Evolutionary conservation across 2,797 vertebrate genomes (phyloP), one percentile per base, ranked within the genome.

Genomic region (Pseudomugil gertrudae): DNA sequence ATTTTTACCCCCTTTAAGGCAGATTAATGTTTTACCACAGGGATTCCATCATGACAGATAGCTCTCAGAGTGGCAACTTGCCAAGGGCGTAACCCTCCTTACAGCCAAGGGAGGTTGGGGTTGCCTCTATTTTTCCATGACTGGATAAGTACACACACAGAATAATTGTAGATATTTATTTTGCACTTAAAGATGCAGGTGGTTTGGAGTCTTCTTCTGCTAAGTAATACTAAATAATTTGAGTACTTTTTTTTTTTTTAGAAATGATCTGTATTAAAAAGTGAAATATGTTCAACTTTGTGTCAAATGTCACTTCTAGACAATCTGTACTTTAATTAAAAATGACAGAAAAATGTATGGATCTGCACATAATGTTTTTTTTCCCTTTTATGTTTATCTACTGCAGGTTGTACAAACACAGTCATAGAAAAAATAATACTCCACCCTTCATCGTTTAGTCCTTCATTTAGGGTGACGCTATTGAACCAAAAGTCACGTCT

Each of bases 401-500:
- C 53, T 24, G 40, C 48, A 54, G 19, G 27, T 29, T 24, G 11
- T 38, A 36, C 47, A 65, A 53, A 14, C 13, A 60, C 54, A 19
- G 2, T 60, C 19, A 33, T 9, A 66, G 26, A 81, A 77, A 52
- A 19, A 13, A 48, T 4, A 38, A 38, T 51, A 36, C 30, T 57
- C 72, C 66, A 30, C 27, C 11, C 43, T 45, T 69, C 29, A 21
- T 23, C 9, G 43, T 80, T 73, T 62, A 57, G 6, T 68, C 21
- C 43, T 47, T 15, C 35, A 35, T 40, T 48, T 13, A 19, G 78
- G 60, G 56, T 74, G 66, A 79, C 26, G 57, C 53, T 58, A 26
- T 78, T 64, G 57, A 77, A 62, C 9, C 48, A 66, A 68, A 76
- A 82, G 81, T 84, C 81, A 75, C 35, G n/a, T 74, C 33, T 72